These are phyloP conservation scores for Trinorchestia longiramus DNA, from an alignment of 1,140 invertebrate genomes.

Conservation along the genomic window DNA sequence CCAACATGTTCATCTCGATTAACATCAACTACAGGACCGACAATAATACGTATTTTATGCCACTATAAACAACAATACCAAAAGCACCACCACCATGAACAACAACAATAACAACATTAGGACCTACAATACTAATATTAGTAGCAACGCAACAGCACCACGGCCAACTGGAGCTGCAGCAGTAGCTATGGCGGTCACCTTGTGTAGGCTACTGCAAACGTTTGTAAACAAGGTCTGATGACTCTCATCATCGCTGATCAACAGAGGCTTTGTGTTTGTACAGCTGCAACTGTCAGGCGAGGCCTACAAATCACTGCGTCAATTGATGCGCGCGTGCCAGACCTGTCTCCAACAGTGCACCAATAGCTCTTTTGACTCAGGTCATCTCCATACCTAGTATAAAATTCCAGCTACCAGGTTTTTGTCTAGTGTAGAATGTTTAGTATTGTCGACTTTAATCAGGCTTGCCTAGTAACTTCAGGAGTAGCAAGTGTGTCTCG, in stretches of 20 bases:
- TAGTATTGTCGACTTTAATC: not conserved
- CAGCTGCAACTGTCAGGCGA: not conserved
- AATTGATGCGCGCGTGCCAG: not conserved
- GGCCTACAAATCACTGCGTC: not conserved
- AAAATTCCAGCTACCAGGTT: not conserved
- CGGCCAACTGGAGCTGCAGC: not conserved
- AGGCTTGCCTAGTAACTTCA: not conserved
- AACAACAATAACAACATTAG: too few relatives aligned
- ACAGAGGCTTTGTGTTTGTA: not conserved
- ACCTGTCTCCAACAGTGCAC: not conserved
- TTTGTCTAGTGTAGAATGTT: not conserved
- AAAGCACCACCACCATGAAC: too few relatives aligned
- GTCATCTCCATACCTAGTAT: not conserved
- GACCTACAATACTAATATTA: too few relatives aligned
- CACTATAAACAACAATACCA: too few relatives aligned
- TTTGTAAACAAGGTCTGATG: constrained; percentile 17
- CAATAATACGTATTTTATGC: too few relatives aligned
- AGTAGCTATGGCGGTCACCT: not conserved
- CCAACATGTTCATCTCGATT: too few relatives aligned
- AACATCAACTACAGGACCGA: too few relatives aligned
- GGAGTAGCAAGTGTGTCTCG: not conserved
- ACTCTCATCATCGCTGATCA: constrained; percentile 28
- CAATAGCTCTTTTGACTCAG: not conserved
- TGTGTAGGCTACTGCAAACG: not conserved
- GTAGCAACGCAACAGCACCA: too few relatives aligned